Base-by-base conservation (phyloP, 2,113 vertebrate species). In the Prochilodus magdalenae region DNA sequence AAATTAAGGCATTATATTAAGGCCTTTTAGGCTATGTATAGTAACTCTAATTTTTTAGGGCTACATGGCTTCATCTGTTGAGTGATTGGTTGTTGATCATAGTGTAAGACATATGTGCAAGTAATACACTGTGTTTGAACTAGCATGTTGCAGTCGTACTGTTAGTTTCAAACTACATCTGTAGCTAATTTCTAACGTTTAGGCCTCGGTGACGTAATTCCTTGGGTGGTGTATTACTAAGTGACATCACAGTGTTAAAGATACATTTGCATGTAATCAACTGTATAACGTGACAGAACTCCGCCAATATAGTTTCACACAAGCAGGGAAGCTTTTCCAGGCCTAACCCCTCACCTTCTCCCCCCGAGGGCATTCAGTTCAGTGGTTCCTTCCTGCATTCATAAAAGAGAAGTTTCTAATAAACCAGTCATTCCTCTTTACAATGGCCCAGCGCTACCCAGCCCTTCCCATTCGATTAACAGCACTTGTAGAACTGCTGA, bases 351-450 rank as follows among this genome's bases (percentile, higher is more conserved):
- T 27, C n/a, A 10, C 16, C 51, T 49, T 12, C 47, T 6, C 36
- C 3, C 36, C 49, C 49, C 44, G 22, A 3, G 53, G 27, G 47
- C 15, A 76, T 76, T 44, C 14, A 75, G 24, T 76, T 62, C n/a
- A 75, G 24, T 27, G 20, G 60, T 65, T 77, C 13, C 63, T 57
- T 78, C 49, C 15, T 69, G 8, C 47, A 18, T 55, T 16, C 29
- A 26, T 69, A 33, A 77, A 70, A 70, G 66, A 70, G 30, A 30
- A 40, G 47, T 47, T 47, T 16, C 24, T 44, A 47, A 69, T 36
- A 33, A 69, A 57, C 60, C 53, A 67, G 26, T 77, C 62, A 67
- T 36, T 67, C 36, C 33, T 36, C 16, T 36, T 36, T 22, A 67
- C 30, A 67, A 22, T 40, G 66, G 8, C 8, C 1, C 33, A 44